Evolutionary conservation across 2,888 invertebrate genomes (phyloP).

Genomic region (Muschampia plurimacula): DNA sequence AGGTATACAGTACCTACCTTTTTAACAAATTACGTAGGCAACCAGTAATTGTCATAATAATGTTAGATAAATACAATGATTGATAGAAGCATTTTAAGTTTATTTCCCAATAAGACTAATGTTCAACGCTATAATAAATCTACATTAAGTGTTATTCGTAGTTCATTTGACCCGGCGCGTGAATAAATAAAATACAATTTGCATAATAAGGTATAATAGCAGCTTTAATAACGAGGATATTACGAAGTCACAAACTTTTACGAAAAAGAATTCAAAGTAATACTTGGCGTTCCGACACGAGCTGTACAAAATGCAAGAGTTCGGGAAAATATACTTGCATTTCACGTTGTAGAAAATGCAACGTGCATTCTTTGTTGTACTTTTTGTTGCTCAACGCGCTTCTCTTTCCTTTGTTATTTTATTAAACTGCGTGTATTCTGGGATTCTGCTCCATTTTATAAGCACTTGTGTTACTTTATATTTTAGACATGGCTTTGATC

Average conservation of each 20-base stretch:
- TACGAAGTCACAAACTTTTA: conserved; percentile 51
- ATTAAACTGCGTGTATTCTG: conserved; percentile 52
- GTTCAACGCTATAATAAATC: conserved; percentile 18
- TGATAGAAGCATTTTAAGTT: neutral
- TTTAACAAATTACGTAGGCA: neutral
- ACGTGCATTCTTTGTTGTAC: conserved; percentile 49
- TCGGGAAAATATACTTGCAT: conserved; percentile 53
- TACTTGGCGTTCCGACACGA: conserved; percentile 55
- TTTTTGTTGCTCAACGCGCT: conserved; percentile 52
- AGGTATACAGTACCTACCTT: neutral
- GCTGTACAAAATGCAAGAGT: conserved; percentile 55
- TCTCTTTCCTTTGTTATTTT: conserved; percentile 53
- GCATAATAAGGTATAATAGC: conserved; percentile 32
- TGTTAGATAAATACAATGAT: neutral
- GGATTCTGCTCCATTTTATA: conserved; percentile 52
- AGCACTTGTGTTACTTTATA: conserved; percentile 45
- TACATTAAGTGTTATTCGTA: conserved; percentile 15
- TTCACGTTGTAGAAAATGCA: conserved; percentile 54
- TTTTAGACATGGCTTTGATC: conserved; percentile 45
- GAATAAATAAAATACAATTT: conserved; percentile 34
- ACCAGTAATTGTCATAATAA: neutral
- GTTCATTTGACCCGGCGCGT: conserved; percentile 31
- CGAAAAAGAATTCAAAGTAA: conserved; percentile 57
- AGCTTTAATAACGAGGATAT: conserved; percentile 51
- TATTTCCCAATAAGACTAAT: conserved; percentile 6